Evolutionary conservation across 2,888 invertebrate genomes (phyloP), one percentile per base, ranked within the genome.

Genomic region (Orchesella flavescens): DNA sequence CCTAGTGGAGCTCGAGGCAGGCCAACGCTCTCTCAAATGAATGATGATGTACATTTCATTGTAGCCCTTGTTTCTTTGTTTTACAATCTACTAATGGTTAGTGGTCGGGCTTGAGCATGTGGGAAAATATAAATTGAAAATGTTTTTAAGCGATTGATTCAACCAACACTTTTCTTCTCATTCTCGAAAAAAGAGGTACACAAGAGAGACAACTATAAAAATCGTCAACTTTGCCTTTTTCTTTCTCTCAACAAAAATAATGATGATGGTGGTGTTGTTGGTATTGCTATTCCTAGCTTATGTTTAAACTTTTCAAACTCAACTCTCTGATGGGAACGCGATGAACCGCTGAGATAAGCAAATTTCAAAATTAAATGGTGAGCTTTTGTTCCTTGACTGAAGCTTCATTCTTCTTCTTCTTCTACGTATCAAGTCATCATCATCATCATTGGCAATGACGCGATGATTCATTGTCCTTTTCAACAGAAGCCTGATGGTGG

Each of bases 1-100:
- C 19, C 57, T 57, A 34, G 34, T 34, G 34, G 7, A n/a, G 15
- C n/a, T 53, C 53, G 53, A 53, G 15, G 53, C n/a, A 53, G 17
- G 3, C 23, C 19, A 13, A 59, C 2, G 61, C 21, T 61, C 17
- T 17, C 17, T 17, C 19, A 17, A 34, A 34, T 34, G 34, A 34
- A 34, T 34, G 34, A 34, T 34, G 34, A 34, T 34, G 19, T 34
- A 34, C 34, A 34, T 63, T 24, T 57, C 57, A 68, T 68, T 46
- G 46, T 68, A 23, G 44, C 19, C 19, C 34, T 21, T 78, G 34
- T 68, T 49, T 68, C 59, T 74, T 74, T 80, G 80, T 80, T 74
- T 80, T 74, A 80, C 73, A 80, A 80, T 80, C 73, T 80, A 19
- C 73, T 73, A 80, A 80, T 80, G 80, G 55, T 53, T 19, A 61